These are phyloP conservation scores for Oryctes rhinoceros DNA, from an alignment of 1,140 invertebrate species.

Conservation along the genomic window DNA sequence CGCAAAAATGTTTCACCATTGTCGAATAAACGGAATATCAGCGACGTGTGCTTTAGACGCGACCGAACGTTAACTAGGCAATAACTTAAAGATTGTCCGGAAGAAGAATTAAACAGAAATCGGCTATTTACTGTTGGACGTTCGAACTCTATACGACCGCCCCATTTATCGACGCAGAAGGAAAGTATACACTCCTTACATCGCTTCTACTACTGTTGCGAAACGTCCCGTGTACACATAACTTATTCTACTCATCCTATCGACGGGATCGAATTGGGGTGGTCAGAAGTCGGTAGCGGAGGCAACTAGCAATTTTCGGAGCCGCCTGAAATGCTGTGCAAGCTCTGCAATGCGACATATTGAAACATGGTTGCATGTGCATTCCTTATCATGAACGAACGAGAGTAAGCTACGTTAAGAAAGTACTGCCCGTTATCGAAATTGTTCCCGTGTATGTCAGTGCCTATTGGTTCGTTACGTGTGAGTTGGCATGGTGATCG, in stretches of 20 bases:
- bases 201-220: neutral
- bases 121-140: neutral
- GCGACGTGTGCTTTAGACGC: neutral
- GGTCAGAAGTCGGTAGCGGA: neutral
- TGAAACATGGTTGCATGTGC: slow-evolving; percentile 27
- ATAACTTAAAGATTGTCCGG: neutral
- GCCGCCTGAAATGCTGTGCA: slow-evolving; percentile 28
- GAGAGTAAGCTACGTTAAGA: slow-evolving; percentile 10
- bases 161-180: neutral
- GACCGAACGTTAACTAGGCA: neutral
- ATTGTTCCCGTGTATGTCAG: neutral
- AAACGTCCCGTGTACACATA: neutral
- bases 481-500: slow-evolving; percentile 23
- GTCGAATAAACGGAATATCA: no score
- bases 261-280: neutral
- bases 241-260: slow-evolving; percentile 32
- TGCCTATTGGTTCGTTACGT: slow-evolving; percentile 33
- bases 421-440: slow-evolving; percentile 7
- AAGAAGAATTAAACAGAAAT: neutral
- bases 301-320: slow-evolving; percentile 20
- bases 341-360: slow-evolving; percentile 36
- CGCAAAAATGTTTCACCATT: no score
- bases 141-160: neutral
- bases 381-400: slow-evolving; percentile 20
- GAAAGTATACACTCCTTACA: neutral